phyloP scores from a whole-genome alignment of 2,888 invertebrate genomes.

The Rhyacophila evoluta region DNA sequence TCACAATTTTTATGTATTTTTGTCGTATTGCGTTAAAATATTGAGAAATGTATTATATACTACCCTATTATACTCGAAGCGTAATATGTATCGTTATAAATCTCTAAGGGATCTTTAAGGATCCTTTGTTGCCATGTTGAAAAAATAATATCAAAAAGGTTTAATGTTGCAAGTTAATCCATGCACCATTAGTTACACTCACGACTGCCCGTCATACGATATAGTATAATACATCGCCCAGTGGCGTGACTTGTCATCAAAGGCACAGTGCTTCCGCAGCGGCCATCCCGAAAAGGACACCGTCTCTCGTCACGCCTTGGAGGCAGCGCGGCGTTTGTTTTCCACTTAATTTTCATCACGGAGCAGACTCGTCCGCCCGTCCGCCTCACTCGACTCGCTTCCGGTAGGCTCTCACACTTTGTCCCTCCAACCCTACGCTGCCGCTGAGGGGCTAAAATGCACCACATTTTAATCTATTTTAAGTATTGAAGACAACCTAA shows the following conservation, averaged over 20 bases:
- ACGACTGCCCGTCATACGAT: not conserved
- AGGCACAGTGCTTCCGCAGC: conserved; percentile 9
- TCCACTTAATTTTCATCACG: conserved; percentile 24
- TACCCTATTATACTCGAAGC: no score
- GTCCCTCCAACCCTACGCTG: not conserved
- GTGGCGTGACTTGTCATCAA: conserved; percentile 21
- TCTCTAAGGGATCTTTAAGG: no score
- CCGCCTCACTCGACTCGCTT: conserved; percentile 22
- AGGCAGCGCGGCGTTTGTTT: conserved; percentile 13
- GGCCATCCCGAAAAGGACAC: conserved; percentile 14
- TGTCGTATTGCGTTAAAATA: no score
- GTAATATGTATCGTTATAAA: no score
- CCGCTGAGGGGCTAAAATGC: not conserved
- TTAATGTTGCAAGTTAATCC: not conserved
- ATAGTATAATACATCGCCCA: not conserved
- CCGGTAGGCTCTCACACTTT: not conserved
- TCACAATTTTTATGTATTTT: no score
- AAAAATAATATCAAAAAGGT: no score
- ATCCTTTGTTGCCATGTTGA: no score
- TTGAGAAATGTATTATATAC: no score
- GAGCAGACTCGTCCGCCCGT: conserved; percentile 2
- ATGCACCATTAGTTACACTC: not conserved
- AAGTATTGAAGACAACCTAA: no score
- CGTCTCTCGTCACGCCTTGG: conserved; percentile 1
- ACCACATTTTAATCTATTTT: no score